phyloP scores from a whole-genome alignment of 2,888 invertebrate genomes.

The Hylaea fasciaria region DNA sequence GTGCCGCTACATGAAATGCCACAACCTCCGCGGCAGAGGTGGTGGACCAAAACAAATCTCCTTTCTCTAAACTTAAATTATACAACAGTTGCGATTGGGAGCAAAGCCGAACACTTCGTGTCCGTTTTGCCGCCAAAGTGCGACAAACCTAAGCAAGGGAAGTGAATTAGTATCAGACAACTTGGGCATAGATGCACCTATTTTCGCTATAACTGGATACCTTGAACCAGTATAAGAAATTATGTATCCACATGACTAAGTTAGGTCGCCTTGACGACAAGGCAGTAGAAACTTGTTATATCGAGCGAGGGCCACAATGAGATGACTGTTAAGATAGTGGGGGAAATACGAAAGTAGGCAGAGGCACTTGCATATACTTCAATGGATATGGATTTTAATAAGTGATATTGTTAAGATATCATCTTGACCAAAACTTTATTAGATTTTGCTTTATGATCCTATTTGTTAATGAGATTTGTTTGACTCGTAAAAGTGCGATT shows the following conservation, averaged over 20 bases:
- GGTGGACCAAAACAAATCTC: constrained; percentile 84
- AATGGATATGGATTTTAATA: constrained; percentile 5
- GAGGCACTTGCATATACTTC: constrained; percentile 10
- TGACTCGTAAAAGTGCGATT: no score
- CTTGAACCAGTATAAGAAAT: constrained; percentile 17
- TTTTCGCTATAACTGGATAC: constrained; percentile 14
- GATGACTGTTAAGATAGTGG: constrained; percentile 30
- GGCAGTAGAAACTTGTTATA: constrained; percentile 41
- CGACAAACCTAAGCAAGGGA: constrained; percentile 12
- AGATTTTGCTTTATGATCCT: no score
- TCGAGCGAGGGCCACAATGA: constrained; percentile 35
- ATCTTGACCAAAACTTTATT: no score
- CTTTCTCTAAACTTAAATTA: constrained; percentile 84
- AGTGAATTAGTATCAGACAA: constrained; percentile 1
- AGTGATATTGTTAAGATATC: not conserved
- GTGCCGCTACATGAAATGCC: constrained; percentile 77
- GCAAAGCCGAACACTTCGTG: constrained; percentile 55
- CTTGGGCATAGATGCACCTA: not conserved
- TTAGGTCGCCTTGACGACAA: constrained; percentile 46
- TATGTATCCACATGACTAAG: constrained; percentile 13
- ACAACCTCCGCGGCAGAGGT: constrained; percentile 71
- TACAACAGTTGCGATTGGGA: constrained; percentile 73
- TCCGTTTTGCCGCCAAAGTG: constrained; percentile 60
- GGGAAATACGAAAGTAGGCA: constrained; percentile 26
- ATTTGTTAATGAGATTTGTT: no score